Evolutionary conservation across 2,113 vertebrate species (phyloP).

Genomic region (Thryonomys swinderianus): DNA sequence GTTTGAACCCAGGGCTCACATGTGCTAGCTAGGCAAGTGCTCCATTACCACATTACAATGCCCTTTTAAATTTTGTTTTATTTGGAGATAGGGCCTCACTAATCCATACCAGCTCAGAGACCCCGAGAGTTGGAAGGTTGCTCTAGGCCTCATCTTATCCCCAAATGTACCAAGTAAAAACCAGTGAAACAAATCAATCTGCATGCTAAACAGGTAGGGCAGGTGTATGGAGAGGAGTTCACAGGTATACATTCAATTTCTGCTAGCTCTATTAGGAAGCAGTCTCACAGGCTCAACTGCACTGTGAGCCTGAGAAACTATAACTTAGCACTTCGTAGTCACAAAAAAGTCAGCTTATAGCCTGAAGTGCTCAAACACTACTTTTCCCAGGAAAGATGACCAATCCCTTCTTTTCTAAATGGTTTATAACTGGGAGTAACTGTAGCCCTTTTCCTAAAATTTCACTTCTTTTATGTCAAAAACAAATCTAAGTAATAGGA

Average conservation of each 20-base stretch:
- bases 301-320: background rate
- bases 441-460: conserved; percentile 34
- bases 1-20: background rate
- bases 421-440: background rate
- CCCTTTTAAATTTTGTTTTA: background rate
- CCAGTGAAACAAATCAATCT: background rate
- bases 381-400: conserved; percentile 21
- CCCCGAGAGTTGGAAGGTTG: background rate
- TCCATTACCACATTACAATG: background rate
- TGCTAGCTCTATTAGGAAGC: background rate
- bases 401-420: conserved; percentile 23
- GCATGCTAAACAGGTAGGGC: background rate
- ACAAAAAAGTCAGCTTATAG: conserved; percentile 35
- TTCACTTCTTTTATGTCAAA: background rate
- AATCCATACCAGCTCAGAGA: background rate
- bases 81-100: background rate
- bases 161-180: background rate
- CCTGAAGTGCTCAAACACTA: background rate
- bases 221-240: too few species aligned
- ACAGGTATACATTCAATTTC: background rate
- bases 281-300: background rate
- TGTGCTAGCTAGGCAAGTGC: background rate
- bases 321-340: background rate
- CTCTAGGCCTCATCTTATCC: background rate
- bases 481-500: conserved; percentile 18